phyloP scores from a whole-genome alignment of 2,888 invertebrate species.

The Polyploca ridens region DNA sequence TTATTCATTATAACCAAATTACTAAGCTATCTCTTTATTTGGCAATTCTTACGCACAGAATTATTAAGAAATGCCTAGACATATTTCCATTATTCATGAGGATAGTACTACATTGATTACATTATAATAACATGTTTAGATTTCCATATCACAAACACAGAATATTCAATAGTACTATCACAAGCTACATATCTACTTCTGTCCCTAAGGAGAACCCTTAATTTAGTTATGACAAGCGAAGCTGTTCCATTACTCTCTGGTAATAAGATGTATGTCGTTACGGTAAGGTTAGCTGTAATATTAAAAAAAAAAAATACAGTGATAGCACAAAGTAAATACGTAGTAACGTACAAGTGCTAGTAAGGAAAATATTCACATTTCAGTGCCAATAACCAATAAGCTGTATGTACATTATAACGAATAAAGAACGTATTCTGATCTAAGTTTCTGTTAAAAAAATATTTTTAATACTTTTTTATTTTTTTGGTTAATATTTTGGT shows the following conservation, averaged over 20 bases:
- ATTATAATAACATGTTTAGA: background rate
- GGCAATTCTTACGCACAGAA: background rate
- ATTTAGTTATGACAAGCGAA: background rate
- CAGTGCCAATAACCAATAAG: too few species aligned
- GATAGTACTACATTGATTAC: background rate
- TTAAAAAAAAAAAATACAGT: too few species aligned
- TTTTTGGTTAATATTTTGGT: too few species aligned
- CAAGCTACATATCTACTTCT: background rate
- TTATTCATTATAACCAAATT: background rate
- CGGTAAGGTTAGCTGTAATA: background rate
- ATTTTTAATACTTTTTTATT: too few species aligned
- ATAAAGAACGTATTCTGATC: too few species aligned
- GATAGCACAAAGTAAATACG: too few species aligned
- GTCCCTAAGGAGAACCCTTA: background rate
- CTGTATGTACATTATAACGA: too few species aligned
- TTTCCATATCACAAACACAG: conserved; percentile 9
- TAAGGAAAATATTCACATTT: too few species aligned
- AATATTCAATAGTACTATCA: too few species aligned
- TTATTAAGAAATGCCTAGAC: background rate
- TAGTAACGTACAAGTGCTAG: too few species aligned
- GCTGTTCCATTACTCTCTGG: background rate
- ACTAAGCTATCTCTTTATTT: background rate
- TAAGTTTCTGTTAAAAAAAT: too few species aligned
- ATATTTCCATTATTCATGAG: background rate
- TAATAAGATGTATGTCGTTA: background rate